Percentiles rank a stretch among this genome's conserved stretches.
These are phyloP conservation scores for Digitonthophagus gazella DNA, from an alignment of 2,888 invertebrate species.

Conservation along the genomic window DNA sequence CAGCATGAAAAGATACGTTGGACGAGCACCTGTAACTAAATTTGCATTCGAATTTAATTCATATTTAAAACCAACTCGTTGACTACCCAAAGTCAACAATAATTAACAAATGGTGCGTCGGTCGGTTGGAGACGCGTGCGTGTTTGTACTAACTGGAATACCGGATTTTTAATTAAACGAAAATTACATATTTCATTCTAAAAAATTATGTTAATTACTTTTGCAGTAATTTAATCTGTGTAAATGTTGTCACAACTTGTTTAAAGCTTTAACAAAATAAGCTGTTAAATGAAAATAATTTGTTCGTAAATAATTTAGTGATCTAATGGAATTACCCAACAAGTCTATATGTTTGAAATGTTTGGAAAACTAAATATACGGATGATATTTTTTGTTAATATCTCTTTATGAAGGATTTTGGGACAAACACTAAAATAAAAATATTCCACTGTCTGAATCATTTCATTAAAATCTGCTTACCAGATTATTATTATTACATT, in stretches of 20 bases:
- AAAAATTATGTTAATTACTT: neutral
- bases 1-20: neutral
- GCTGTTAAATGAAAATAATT: no score
- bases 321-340: no score
- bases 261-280: no score
- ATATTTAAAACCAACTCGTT: neutral
- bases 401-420: no score
- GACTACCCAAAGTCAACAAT: neutral
- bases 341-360: no score
- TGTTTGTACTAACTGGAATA: neutral
- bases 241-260: conserved; percentile 1
- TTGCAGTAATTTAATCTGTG: neutral
- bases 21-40: neutral
- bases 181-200: neutral
- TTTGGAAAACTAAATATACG: no score
- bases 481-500: no score
- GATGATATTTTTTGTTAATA: no score
- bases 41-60: neutral
- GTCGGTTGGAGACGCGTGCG: neutral
- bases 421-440: no score
- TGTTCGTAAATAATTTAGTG: no score
- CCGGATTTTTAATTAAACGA: neutral
- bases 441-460: no score
- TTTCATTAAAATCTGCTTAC: no score
- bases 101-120: neutral